Evolutionary conservation across 2,113 vertebrate genomes (phyloP).

Genomic region (Oostethus manadensis): DNA sequence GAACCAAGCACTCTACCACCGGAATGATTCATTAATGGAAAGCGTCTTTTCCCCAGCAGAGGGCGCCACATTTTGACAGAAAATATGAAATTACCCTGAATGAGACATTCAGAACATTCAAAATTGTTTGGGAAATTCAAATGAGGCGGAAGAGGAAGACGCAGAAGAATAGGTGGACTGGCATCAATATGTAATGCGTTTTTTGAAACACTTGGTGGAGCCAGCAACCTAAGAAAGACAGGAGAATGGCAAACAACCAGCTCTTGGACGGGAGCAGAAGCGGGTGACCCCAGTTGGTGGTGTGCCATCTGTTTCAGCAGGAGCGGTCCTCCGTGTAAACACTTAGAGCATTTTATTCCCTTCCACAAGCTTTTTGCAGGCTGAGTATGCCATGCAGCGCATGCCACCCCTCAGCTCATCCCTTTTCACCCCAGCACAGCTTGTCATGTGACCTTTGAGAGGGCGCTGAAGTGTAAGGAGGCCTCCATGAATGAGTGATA

Average conservation of each 20-base stretch:
- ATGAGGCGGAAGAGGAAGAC: no score
- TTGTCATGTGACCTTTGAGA: slow-evolving; percentile 29
- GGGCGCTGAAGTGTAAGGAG: slow-evolving; percentile 29
- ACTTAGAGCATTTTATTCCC: slow-evolving; percentile 2
- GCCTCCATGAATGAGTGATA: slow-evolving; percentile 40
- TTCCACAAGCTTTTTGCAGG: background rate
- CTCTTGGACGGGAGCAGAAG: slow-evolving; percentile 16
- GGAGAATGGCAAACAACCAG: background rate
- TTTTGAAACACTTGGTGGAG: slow-evolving; percentile 35
- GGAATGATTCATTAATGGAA: no score
- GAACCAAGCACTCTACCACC: no score
- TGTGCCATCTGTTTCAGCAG: background rate
- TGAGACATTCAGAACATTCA: no score
- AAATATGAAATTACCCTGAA: no score
- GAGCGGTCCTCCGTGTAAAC: no score
- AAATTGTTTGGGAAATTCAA: no score
- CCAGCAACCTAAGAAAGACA: slow-evolving; percentile 25
- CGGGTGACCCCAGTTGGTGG: slow-evolving; percentile 27
- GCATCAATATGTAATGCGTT: background rate
- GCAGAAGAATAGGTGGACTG: no score
- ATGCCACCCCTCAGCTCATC: background rate
- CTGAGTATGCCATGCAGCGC: background rate
- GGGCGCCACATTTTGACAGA: no score
- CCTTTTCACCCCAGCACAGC: slow-evolving; percentile 33
- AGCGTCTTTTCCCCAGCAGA: no score